Evolutionary conservation across 2,888 invertebrate species (phyloP), one percentile per base, ranked within the genome.

Genomic region (Tachystola acroxantha): DNA sequence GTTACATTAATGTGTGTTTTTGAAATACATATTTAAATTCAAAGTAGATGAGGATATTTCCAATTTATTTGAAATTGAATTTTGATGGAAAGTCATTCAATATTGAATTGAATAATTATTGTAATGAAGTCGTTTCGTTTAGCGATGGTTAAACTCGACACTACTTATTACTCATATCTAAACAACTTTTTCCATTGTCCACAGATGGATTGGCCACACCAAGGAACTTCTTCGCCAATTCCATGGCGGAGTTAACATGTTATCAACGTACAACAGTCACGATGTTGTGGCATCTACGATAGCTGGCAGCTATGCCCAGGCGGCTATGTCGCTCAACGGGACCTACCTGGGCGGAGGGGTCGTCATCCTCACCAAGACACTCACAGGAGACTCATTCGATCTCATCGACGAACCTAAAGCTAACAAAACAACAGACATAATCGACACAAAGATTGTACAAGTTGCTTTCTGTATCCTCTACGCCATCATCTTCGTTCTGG

Each of bases 381-480:
- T 86, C 16, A 67, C 79, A 2, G 85, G 85, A 40, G 85, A 85
- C 46, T 74, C 80, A 3, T 60, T 79, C 1, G 84, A 81, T 53
- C 56, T 81, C n/a, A 58, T 86, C 33, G 81, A 84, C 14, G 82
- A 82, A 19, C 75, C 79, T 0, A 81, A 71, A 66, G 51, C 59
- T 1, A 87, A 86, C 45, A 75, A 73, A 48, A 80, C 84, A 2
- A 67, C 71, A 10, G 90, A 91, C 54, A 86, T 92, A 26, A 92
- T 92, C 40, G 89, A 91, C 45, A 88, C 91, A 45, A 88, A 89
- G 45, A 71, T 88, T 1, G 91, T 94, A 3, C 94, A 94, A 80
- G 89, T 91, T 7, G 77, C 92, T 32, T 94, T 95, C 66, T 93
- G 92, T 57, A 82, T 92, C 39, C 81, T 95, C 20, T 97, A 97